phyloP scores from a whole-genome alignment of 2,797 vertebrate genomes.

The Apodemus agrarius region DNA sequence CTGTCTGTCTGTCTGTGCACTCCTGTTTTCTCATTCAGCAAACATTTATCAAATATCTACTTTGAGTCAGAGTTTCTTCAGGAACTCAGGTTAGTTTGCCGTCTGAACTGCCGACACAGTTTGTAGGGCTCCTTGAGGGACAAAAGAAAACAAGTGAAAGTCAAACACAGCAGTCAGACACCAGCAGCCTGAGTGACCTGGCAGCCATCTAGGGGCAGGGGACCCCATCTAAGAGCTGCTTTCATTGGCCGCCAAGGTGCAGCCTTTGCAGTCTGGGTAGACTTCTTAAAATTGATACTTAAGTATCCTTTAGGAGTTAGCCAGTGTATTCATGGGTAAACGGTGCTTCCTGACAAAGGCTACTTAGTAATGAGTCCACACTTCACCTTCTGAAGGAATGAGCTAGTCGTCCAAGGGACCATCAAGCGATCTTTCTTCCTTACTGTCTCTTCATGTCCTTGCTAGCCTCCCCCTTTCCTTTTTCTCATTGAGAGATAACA shows the following conservation, averaged over 20 bases:
- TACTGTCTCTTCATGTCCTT: neutral
- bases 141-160: neutral
- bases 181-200: neutral
- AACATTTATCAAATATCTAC: neutral
- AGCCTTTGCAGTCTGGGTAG: neutral
- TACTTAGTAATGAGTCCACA: neutral
- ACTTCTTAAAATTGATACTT: conserved; percentile 6
- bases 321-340: neutral
- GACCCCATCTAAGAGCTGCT: neutral
- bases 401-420: conserved; percentile 32
- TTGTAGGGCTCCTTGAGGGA: neutral
- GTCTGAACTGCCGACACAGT: neutral
- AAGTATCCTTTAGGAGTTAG: neutral
- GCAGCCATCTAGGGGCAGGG: neutral
- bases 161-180: neutral
- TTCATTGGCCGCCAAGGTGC: neutral
- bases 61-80: conserved; percentile 4
- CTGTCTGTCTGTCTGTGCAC: neutral
- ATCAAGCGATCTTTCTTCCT: conserved; percentile 40
- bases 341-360: conserved; percentile 35
- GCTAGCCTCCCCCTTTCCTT: neutral
- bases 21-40: neutral
- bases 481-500: conserved; percentile 61
- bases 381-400: neutral
- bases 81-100: neutral